Conservation (phyloP, 2,113 vertebrate species). For the Lasiurus cinereus region DNA sequence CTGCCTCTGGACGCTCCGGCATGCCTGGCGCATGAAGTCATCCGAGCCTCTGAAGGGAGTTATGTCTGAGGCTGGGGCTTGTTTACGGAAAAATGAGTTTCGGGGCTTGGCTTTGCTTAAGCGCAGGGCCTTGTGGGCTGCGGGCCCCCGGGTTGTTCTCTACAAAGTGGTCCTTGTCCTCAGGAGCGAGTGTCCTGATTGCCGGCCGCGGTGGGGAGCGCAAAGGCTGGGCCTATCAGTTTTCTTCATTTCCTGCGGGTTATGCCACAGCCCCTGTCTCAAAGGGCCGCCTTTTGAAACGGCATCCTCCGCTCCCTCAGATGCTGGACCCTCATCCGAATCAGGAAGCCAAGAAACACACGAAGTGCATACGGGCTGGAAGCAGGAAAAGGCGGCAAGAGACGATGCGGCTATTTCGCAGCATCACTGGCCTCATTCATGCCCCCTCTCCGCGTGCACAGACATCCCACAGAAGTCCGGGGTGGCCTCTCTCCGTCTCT, state of each 20-base stretch:
- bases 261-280: conserved; percentile 64
- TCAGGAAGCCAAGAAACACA: conserved; percentile 79
- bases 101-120: conserved; percentile 78
- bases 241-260: conserved; percentile 80
- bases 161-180: conserved; percentile 81
- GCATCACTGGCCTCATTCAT: conserved; percentile 64
- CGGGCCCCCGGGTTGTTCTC: conserved; percentile 69
- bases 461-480: background rate
- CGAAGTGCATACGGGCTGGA: conserved; percentile 53
- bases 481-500: conserved; percentile 64
- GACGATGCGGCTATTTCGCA: conserved; percentile 49
- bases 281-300: conserved; percentile 65
- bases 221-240: conserved; percentile 56
- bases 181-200: conserved; percentile 76
- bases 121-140: conserved; percentile 83
- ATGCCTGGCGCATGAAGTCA: conserved; percentile 88
- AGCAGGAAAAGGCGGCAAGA: conserved; percentile 76
- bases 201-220: conserved; percentile 39
- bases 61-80: conserved; percentile 84
- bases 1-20: conserved; percentile 76
- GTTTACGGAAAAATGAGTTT: conserved; percentile 89
- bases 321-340: conserved; percentile 73
- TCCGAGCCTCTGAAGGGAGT: conserved; percentile 83
- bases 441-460: conserved; percentile 15
- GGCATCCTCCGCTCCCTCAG: conserved; percentile 65